These are phyloP conservation scores for Drosophila subquinaria DNA, from an alignment of 2,888 invertebrate species.

Conservation along the genomic window DNA sequence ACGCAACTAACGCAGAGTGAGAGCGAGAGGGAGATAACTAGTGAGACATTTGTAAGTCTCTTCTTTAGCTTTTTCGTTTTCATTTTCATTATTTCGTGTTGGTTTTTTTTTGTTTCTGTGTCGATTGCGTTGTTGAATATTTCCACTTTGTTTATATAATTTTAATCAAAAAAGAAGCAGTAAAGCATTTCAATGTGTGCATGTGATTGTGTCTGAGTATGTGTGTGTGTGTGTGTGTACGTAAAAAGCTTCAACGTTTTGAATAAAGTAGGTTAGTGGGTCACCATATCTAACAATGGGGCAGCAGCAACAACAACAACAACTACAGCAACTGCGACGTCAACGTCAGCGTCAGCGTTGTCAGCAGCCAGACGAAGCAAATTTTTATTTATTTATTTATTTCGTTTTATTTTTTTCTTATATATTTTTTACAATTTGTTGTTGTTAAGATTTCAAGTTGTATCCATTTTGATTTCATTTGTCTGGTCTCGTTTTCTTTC, in stretches of 20 bases:
- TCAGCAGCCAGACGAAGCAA: conserved; percentile 59
- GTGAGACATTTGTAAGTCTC: conserved; percentile 43
- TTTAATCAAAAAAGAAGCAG: conserved; percentile 77
- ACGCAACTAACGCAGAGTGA: conserved; percentile 40
- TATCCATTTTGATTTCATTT: conserved; percentile 29
- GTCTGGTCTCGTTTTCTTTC: conserved; percentile 32
- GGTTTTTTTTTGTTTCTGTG: conserved; percentile 67
- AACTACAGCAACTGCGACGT: conserved; percentile 36
- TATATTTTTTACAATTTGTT: conserved; percentile 27
- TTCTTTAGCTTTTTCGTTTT: conserved; percentile 50
- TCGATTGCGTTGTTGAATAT: conserved; percentile 82
- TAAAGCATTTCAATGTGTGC: conserved; percentile 49
- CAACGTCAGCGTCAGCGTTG: conserved; percentile 44
- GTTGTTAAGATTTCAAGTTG: conserved; percentile 35
- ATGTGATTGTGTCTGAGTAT: conserved; percentile 8
- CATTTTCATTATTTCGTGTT: conserved; percentile 70
- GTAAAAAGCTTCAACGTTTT: conserved; percentile 83
- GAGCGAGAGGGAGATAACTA: conserved; percentile 23
- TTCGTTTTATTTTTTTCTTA: conserved; percentile 16
- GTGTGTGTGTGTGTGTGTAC: conserved; percentile 35
- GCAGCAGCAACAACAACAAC: conserved; percentile 54
- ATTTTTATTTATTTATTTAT: conserved; percentile 45
- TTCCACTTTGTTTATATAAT: conserved; percentile 84
- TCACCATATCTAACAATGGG: conserved; percentile 85
- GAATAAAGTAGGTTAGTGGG: conserved; percentile 94